phyloP scores from a whole-genome alignment of 2,888 invertebrate genomes.

The Polietes domitor region DNA sequence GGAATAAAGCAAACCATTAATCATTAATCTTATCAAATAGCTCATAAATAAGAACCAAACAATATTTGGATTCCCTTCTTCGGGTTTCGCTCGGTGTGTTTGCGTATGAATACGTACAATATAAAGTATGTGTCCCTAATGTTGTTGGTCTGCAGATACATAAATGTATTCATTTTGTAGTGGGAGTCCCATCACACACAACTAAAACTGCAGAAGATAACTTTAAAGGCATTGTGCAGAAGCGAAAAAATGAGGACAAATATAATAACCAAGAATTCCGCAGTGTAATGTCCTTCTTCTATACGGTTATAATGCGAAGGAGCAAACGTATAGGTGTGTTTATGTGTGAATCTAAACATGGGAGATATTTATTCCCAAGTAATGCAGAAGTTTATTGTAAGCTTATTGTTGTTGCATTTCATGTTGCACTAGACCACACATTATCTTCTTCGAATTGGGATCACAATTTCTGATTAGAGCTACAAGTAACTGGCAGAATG shows the following conservation, averaged over 20 bases:
- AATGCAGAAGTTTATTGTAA: no score
- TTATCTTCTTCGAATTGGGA: no score
- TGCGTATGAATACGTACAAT: not conserved
- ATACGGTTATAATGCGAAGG: not conserved
- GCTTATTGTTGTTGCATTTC: no score
- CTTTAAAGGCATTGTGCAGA: not conserved
- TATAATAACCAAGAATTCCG: constrained; percentile 37
- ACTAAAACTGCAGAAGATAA: constrained; percentile 35
- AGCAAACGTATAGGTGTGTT: not conserved
- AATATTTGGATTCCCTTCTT: constrained; percentile 49
- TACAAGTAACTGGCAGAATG: no score
- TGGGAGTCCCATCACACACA: not conserved
- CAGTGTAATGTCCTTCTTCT: constrained; percentile 40
- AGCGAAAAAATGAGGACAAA: constrained; percentile 33
- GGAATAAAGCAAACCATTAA: constrained; percentile 59
- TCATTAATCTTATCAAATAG: constrained; percentile 68
- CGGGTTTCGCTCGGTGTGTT: not conserved
- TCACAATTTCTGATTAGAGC: no score
- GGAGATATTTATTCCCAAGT: not conserved
- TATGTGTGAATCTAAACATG: not conserved
- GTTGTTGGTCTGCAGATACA: not conserved
- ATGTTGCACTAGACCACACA: no score
- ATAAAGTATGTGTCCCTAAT: not conserved
- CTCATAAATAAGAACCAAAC: constrained; percentile 65
- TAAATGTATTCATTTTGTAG: not conserved